These are phyloP conservation scores for Craseonycteris thonglongyai DNA, from an alignment of 2,113 vertebrate genomes.

Conservation along the genomic window DNA sequence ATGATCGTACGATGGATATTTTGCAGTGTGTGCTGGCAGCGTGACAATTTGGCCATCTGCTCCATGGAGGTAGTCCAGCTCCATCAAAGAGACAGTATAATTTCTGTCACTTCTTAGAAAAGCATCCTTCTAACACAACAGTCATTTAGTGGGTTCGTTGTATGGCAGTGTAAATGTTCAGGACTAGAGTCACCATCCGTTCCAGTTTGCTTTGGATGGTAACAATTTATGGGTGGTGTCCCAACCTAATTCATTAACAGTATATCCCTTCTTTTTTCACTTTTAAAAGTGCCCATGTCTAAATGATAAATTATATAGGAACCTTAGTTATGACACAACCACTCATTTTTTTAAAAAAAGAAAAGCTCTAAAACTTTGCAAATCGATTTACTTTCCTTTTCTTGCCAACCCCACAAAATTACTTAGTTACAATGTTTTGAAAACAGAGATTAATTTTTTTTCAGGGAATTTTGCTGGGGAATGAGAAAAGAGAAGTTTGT, in stretches of 20 bases:
- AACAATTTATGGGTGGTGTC: background rate
- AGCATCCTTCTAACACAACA: slow-evolving; percentile 32
- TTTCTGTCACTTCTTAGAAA: slow-evolving; percentile 63
- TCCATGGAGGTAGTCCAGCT: slow-evolving; percentile 48
- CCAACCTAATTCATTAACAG: background rate
- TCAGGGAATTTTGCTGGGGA: background rate
- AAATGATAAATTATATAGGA: background rate
- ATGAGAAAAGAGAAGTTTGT: background rate
- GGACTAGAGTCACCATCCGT: background rate
- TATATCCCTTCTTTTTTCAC: background rate
- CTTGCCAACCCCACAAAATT: background rate
- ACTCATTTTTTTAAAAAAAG: background rate
- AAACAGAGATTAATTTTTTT: background rate
- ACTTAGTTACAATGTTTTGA: slow-evolving; percentile 21
- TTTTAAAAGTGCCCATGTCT: background rate
- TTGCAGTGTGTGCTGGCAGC: background rate
- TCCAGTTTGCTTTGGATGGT: background rate
- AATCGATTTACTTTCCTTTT: background rate
- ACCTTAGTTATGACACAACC: background rate
- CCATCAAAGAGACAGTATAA: slow-evolving; percentile 46
- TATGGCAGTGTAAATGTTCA: background rate
- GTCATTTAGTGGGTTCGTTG: background rate
- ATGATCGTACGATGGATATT: background rate
- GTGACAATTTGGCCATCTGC: slow-evolving; percentile 55
- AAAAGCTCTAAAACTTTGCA: background rate